Evolutionary conservation across 2,113 vertebrate genomes (phyloP), one percentile per base, ranked within the genome.

Genomic region (Thalassoma bifasciatum): DNA sequence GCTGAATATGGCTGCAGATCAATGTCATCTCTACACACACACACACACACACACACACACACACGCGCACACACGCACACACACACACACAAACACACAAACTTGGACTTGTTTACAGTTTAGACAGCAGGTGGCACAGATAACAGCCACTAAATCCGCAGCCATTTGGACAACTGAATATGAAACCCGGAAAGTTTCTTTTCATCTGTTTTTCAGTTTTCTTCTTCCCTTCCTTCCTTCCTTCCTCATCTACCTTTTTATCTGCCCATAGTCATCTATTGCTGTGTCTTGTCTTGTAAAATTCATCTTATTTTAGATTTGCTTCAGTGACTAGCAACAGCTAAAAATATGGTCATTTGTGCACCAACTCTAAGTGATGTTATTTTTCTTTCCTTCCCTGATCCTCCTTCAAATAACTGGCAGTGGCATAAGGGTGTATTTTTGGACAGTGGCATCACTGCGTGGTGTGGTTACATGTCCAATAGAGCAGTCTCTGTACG

Each of bases 71-170:
- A 26, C 44, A 42, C 75, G 64, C 51, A 62, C 50, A 38, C 0
- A 54, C 77, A 47, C 36, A 24, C 30, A 8, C 61, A 60, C 12
- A n/a, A 21, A 53, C 9, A n/a, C 21, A 59, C 13, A 17, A 78
- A 82, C 80, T 86, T 75, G 84, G 86, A 78, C 77, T 79, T 78
- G 80, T 89, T 89, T 88, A 77, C 80, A 38, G 84, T 86, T 89
- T 77, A 83, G 88, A 91, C 88, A 92, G 89, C 89, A 86, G 88
- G 88, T 85, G 83, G 85, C 66, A 82, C 58, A 79, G 85, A 92
- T 86, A 86, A 82, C 59, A 81, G 72, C 62, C 73, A 89, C 79
- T 84, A 81, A 84, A 88, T 90, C 83, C 12, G 5, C 71, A 71
- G 78, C 79, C 82, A 83, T 83, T 86, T 89, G 81, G 68, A 77